Evolutionary conservation across 1,140 invertebrate genomes (phyloP).

Genomic region (Drosophila ohnishii): DNA sequence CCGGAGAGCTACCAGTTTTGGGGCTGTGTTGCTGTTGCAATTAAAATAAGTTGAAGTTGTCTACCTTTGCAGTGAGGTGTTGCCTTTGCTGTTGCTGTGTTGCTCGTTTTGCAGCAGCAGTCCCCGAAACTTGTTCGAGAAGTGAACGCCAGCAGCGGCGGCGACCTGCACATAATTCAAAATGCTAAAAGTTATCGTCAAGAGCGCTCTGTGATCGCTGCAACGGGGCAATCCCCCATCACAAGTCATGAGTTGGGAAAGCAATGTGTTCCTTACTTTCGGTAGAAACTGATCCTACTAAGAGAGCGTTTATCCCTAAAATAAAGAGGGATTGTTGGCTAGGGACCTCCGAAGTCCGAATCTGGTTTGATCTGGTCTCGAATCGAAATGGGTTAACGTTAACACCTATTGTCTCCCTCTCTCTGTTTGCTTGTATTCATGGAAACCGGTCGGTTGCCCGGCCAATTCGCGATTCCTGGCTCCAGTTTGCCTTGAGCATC

Average conservation of each 20-base stretch:
- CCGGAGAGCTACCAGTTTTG: conserved; percentile 33
- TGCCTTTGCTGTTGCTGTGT: conserved; percentile 23
- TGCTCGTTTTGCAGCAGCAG: conserved; percentile 23
- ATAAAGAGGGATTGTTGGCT: neutral
- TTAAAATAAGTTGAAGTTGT: conserved; percentile 81
- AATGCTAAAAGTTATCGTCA: conserved; percentile 82
- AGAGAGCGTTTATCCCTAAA: neutral
- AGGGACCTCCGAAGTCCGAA: neutral
- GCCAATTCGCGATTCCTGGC: conserved; percentile 52
- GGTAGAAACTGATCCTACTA: neutral
- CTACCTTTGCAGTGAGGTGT: conserved; percentile 73
- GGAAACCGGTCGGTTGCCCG: conserved; percentile 51
- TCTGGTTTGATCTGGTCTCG: conserved; percentile 43
- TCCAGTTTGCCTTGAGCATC: conserved; percentile 70
- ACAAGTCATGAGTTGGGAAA: no score
- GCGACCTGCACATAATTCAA: conserved; percentile 73
- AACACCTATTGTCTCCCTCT: conserved; percentile 61
- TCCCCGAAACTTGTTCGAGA: conserved; percentile 72
- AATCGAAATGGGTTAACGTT: conserved; percentile 79
- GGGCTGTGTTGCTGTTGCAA: conserved; percentile 58
- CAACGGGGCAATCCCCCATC: neutral
- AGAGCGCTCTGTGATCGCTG: conserved; percentile 53
- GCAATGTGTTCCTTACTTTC: no score
- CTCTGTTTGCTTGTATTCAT: neutral
- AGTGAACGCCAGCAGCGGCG: conserved; percentile 59